These are phyloP conservation scores for Siniperca knerii DNA, from an alignment of 2,113 vertebrate genomes.

Conservation along the genomic window DNA sequence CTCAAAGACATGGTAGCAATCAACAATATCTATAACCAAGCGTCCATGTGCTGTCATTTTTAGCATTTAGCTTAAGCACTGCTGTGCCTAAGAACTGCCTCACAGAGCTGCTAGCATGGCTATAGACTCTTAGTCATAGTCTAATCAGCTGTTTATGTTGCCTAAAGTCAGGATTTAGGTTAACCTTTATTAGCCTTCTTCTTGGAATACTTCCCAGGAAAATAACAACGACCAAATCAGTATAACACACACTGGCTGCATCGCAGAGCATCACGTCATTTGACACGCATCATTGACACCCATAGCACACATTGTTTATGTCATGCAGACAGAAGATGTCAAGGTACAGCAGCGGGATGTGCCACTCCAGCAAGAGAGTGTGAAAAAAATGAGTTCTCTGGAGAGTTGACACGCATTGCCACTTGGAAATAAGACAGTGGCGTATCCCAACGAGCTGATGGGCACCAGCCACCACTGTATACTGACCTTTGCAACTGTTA, in stretches of 20 bases:
- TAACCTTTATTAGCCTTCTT: too few species aligned
- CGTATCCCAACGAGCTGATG: neutral
- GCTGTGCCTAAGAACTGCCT: too few species aligned
- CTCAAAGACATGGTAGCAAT: conserved; percentile 1
- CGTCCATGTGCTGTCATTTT: conserved; percentile 61
- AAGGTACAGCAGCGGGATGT: neutral
- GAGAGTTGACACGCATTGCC: neutral
- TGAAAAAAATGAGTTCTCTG: neutral
- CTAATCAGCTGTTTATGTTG: too few species aligned
- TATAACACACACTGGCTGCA: neutral
- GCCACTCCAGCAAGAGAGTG: neutral
- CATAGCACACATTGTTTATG: neutral
- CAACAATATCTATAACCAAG: conserved; percentile 61
- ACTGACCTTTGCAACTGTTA: neutral
- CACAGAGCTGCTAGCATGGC: too few species aligned
- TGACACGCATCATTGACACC: neutral
- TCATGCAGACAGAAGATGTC: neutral
- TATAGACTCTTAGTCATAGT: too few species aligned
- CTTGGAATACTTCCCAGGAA: too few species aligned
- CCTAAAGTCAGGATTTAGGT: too few species aligned
- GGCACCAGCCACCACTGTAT: neutral
- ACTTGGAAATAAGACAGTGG: too few species aligned
- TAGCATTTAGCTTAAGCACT: conserved; percentile 20
- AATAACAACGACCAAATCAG: neutral
- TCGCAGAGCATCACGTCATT: neutral